phyloP scores from a whole-genome alignment of 1,140 invertebrate genomes.

The Plutomurus gul region DNA sequence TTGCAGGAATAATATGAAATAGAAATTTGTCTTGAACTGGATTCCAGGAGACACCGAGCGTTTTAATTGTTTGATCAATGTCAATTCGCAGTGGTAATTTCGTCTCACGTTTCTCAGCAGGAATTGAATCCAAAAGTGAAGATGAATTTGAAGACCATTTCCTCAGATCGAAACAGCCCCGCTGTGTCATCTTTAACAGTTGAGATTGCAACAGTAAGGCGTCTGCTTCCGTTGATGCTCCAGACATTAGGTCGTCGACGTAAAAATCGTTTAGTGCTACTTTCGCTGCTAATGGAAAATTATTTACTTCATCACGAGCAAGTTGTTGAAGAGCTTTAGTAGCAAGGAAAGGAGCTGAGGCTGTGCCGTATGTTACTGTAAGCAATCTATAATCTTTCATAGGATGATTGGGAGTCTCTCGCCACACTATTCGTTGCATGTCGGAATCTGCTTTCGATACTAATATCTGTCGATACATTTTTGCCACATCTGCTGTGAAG shows the following conservation, averaged over 20 bases:
- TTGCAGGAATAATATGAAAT: conserved; percentile 43
- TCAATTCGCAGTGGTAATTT: conserved; percentile 4
- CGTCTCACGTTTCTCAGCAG: conserved; percentile 20
- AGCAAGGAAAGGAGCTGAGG: conserved; percentile 55
- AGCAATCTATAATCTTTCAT: conserved; percentile 52
- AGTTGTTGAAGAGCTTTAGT: conserved; percentile 54
- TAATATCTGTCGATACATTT: conserved; percentile 53
- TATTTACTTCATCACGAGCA: conserved; percentile 50
- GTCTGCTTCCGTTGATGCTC: neutral
- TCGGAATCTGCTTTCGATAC: conserved; percentile 24
- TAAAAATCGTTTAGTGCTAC: neutral
- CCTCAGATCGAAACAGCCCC: conserved; percentile 54
- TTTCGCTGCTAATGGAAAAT: neutral
- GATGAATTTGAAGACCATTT: conserved; percentile 57
- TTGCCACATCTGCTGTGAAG: conserved; percentile 52
- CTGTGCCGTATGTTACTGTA: conserved; percentile 57
- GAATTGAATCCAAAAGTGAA: conserved; percentile 34
- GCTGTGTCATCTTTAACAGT: conserved; percentile 42
- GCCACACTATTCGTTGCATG: conserved; percentile 57
- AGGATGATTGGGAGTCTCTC: conserved; percentile 45
- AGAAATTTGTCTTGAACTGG: conserved; percentile 32
- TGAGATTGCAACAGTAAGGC: conserved; percentile 30
- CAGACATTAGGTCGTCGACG: neutral
- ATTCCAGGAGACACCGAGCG: conserved; percentile 46
- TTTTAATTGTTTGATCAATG: conserved; percentile 53